Evolutionary conservation across 2,113 vertebrate genomes (phyloP).

Genomic region (Aptenodytes forsteri): DNA sequence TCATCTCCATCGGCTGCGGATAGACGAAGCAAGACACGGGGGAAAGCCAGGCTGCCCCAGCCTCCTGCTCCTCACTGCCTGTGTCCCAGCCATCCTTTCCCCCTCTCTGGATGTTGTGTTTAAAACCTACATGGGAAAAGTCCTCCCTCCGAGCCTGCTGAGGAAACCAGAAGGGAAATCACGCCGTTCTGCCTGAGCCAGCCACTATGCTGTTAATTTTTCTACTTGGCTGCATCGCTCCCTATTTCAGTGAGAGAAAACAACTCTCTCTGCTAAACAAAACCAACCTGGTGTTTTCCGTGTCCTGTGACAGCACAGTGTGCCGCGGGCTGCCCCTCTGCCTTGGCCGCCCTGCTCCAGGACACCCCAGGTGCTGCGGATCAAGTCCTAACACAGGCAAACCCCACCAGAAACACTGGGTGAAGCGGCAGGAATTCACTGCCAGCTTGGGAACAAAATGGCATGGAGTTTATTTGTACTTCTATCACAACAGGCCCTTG

Average conservation of each 20-base stretch:
- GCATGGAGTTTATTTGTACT: constrained; percentile 11
- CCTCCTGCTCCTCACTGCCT: background rate
- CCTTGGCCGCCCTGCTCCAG: background rate
- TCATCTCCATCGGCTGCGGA: background rate
- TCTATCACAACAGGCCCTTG: constrained; percentile 45
- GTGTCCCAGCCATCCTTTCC: background rate
- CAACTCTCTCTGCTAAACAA: background rate
- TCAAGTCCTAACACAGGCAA: accelerated
- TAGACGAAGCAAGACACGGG: background rate
- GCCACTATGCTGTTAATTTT: background rate
- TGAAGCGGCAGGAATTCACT: background rate
- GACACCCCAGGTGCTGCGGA: background rate
- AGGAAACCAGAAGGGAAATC: background rate
- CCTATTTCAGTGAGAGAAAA: background rate
- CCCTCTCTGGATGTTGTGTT: background rate
- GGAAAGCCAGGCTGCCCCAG: background rate
- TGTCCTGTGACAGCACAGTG: background rate
- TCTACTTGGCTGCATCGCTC: background rate
- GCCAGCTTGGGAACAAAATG: background rate
- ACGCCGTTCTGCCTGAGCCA: background rate
- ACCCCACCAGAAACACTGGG: background rate
- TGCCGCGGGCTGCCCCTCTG: background rate
- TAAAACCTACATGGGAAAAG: background rate
- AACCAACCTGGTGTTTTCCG: background rate
- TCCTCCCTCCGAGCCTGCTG: background rate